phyloP scores from a whole-genome alignment of 2,113 vertebrate genomes.

The Hydrochoerus hydrochaeris region DNA sequence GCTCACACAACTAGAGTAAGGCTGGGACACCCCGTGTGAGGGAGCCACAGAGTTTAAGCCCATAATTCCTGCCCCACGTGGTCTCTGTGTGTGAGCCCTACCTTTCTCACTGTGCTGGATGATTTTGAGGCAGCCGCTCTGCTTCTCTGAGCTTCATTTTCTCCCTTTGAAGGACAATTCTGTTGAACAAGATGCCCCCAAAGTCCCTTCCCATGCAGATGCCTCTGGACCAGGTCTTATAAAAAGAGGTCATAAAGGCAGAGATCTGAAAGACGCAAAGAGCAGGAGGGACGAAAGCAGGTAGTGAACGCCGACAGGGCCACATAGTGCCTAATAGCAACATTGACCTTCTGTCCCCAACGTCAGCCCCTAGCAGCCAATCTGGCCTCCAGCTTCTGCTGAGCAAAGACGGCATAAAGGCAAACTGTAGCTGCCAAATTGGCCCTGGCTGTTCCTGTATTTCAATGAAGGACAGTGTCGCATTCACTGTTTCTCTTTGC shows the following conservation, averaged over 20 bases:
- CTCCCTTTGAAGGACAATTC: background rate
- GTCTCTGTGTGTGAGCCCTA: background rate
- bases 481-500: background rate
- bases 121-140: background rate
- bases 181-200: background rate
- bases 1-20: background rate
- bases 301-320: background rate
- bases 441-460: constrained; percentile 53
- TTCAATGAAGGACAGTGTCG: constrained; percentile 50
- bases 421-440: constrained; percentile 59
- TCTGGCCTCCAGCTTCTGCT: constrained; percentile 12
- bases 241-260: background rate
- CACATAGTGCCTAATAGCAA: background rate
- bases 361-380: background rate
- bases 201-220: background rate
- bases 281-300: background rate
- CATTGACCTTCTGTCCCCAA: constrained; percentile 33
- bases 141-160: background rate
- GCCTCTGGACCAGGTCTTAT: background rate
- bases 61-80: fast-evolving
- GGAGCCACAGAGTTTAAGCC: background rate
- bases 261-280: background rate
- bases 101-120: fast-evolving
- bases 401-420: background rate
- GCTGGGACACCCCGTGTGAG: background rate